phyloP scores from a whole-genome alignment of 2,113 vertebrate species.

The Arizona elegans region DNA sequence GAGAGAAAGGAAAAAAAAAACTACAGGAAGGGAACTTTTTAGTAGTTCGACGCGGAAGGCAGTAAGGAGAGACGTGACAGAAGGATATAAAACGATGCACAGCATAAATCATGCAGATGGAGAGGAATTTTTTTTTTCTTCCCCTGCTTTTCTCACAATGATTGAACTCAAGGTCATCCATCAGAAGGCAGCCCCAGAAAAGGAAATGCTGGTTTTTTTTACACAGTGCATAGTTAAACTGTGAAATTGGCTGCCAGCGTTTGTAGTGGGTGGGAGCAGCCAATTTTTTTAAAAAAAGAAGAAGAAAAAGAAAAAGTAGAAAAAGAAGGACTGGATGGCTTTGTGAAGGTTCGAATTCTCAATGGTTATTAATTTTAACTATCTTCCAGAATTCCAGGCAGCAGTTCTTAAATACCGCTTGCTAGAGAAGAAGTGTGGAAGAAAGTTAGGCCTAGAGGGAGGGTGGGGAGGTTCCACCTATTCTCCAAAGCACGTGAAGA shows the following conservation, averaged over 20 bases:
- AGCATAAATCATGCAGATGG: background rate
- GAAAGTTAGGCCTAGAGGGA: background rate
- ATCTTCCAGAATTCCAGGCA: background rate
- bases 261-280: background rate
- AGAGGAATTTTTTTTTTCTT: background rate
- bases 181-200: background rate
- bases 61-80: background rate
- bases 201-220: background rate
- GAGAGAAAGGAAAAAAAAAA: no score
- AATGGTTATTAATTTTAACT: background rate
- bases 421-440: background rate
- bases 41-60: background rate
- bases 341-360: background rate
- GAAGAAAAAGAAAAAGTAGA: rapidly evolving
- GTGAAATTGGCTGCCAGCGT: background rate
- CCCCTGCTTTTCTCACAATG: background rate
- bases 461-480: background rate
- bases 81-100: background rate
- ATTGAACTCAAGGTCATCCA: background rate
- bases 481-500: background rate
- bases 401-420: background rate
- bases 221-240: background rate
- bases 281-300: background rate
- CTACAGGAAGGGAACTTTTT: background rate
- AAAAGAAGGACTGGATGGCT: background rate